Base-by-base conservation (phyloP, 2,113 vertebrate species). In the Myiopsitta monachus region DNA sequence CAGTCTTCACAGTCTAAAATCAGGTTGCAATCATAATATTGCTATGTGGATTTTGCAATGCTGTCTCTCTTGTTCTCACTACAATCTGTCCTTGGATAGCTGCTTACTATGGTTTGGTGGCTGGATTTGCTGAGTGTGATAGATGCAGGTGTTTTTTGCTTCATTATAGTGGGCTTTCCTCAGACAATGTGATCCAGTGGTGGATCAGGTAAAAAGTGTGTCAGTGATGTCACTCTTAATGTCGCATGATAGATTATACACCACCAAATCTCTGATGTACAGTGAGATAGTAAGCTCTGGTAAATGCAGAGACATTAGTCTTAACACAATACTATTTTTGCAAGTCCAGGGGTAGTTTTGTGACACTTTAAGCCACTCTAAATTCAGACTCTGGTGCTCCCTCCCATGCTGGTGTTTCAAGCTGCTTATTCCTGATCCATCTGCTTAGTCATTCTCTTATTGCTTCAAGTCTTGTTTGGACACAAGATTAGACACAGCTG, bases 151-250 rank as follows among this genome's bases (percentile, higher is more conserved):
- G 22, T 16, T 27, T 72, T 88, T 57, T 24, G 1, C 52, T 91
- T 72, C 5, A 8, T 47, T 6, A 0, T 39, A 22, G 19, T 2
- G 1, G 55, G 5, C 17, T 83, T 86, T 83, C 52, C 44, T 75
- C 38, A 70, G 61, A 47, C 8, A 78, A 7, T 33, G 27, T 0
- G 0, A 30, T 36, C 16, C 1, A 0, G 9, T 46, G 67, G n/a
- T 6, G 0, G 59, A 27, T 70, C 54, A 84, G 26, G 41, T 80
- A 52, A 59, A n/a, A 82, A 30, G 41, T 80, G n/a, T 75, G 46
- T 63, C 74, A 46, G 5, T 41, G 51, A 72, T 57, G 55, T 17
- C 5, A 63, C 77, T 77, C 78, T 64, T 78, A 49, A 64, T 52
- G 68, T 57, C 1, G 0, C 1, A 1, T 46, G 36, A 51, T 69